A percentile compares a stretch with the other conserved stretches of the same genome.
phyloP scores from a whole-genome alignment of 2,113 vertebrate genomes.

The Piaya cayana region DNA sequence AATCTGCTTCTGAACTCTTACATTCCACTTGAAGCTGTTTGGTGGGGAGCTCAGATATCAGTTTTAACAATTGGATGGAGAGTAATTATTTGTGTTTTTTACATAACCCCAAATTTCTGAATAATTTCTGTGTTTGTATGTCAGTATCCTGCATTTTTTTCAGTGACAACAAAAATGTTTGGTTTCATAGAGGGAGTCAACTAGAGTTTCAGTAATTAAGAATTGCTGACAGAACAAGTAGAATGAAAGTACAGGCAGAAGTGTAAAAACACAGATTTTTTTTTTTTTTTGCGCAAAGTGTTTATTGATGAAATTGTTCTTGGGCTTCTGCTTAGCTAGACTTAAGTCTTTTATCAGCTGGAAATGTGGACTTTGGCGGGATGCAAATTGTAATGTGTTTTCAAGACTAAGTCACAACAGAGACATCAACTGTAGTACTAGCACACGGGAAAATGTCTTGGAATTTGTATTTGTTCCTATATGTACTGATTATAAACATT shows the following conservation, averaged over 20 bases:
- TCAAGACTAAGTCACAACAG: neutral
- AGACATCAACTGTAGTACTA: neutral
- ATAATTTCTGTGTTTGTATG: neutral
- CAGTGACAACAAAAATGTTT: neutral
- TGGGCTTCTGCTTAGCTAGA: neutral
- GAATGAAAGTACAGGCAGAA: neutral
- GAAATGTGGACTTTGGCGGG: neutral
- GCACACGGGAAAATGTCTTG: neutral
- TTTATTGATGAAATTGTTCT: neutral
- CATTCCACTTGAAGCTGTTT: neutral
- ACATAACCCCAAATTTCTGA: neutral
- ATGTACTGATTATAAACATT: neutral
- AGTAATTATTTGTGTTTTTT: neutral
- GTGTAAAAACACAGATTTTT: neutral
- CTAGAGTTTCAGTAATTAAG: neutral
- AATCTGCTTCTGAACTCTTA: neutral
- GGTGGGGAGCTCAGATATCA: neutral
- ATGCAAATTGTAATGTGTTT: neutral
- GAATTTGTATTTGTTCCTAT: neutral
- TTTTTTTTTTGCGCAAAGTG: neutral
- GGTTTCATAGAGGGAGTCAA: neutral
- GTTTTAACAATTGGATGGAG: neutral
- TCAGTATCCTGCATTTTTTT: neutral
- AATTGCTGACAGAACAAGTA: neutral
- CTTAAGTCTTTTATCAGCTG: neutral